Percentiles rank a stretch among this genome's conserved stretches.
Conservation (phyloP, 2,797 vertebrate species). For the Hydrophis major region DNA sequence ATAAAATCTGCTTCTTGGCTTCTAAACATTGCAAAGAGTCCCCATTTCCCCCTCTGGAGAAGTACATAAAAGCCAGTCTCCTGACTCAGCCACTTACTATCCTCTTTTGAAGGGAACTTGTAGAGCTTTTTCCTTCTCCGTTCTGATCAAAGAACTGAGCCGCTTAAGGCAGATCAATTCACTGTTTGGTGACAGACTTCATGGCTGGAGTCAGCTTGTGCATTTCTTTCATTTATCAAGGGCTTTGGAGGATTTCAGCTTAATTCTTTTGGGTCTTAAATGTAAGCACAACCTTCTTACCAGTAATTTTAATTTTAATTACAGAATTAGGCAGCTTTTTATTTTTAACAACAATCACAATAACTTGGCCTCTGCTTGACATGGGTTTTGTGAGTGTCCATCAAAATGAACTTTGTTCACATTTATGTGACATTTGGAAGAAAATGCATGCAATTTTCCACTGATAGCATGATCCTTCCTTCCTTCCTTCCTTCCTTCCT, state of each 20-base stretch:
- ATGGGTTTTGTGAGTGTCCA: background rate
- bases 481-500: background rate
- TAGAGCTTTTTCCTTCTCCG: conserved; percentile 35
- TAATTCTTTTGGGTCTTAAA: conserved; percentile 61
- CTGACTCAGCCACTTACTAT: conserved; percentile 48
- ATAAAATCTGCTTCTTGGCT: background rate
- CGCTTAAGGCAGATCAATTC: conserved; percentile 67
- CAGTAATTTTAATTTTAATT: conserved; percentile 63
- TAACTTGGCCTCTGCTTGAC: background rate
- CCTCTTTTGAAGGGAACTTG: conserved; percentile 50
- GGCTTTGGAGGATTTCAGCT: conserved; percentile 65
- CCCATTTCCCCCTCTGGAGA: conserved; percentile 22
- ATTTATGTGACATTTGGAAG: background rate
- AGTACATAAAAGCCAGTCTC: conserved; percentile 34
- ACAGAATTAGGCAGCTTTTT: conserved; percentile 43
- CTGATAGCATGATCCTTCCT: background rate
- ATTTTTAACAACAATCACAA: background rate
- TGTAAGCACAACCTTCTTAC: conserved; percentile 56
- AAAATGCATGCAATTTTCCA: background rate
- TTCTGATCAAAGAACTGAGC: conserved; percentile 67
- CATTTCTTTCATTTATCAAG: conserved; percentile 53
- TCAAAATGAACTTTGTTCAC: background rate
- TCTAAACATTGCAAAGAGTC: conserved; percentile 8
- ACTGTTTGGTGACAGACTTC: conserved; percentile 63
- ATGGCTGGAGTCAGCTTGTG: conserved; percentile 54